A percentile compares a stretch with the other conserved stretches of the same genome.
Evolutionary conservation across 1,140 invertebrate genomes (phyloP).

Genomic region (Drosophila pseudoobscura): DNA sequence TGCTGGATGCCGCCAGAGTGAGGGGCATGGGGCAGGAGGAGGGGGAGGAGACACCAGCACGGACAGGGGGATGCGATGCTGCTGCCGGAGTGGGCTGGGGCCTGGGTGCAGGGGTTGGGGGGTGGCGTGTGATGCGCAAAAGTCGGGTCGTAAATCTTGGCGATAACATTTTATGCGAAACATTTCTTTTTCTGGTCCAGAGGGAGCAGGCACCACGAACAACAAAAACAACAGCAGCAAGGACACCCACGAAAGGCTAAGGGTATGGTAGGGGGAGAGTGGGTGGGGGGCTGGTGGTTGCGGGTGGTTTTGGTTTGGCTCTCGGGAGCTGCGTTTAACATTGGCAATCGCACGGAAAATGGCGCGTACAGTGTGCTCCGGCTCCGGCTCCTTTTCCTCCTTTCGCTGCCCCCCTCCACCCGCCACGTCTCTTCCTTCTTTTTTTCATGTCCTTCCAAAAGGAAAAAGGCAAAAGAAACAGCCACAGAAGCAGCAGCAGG

Average conservation of each 20-base stretch:
- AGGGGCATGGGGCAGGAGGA: background rate
- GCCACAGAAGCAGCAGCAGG: slow-evolving; percentile 12
- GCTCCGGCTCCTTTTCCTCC: slow-evolving; percentile 33
- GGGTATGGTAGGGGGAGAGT: background rate
- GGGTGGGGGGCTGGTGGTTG: slow-evolving; percentile 22
- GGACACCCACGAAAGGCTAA: slow-evolving; percentile 59
- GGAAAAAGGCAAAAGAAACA: slow-evolving; percentile 31
- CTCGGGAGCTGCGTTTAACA: slow-evolving; percentile 71
- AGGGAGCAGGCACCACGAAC: slow-evolving; percentile 58
- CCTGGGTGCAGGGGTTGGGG: slow-evolving; percentile 13
- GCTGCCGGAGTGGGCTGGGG: slow-evolving; percentile 10
- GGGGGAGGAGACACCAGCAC: background rate
- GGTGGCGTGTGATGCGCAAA: slow-evolving; percentile 83
- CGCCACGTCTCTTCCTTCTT: slow-evolving; percentile 4
- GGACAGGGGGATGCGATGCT: too few species aligned
- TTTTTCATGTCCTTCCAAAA: slow-evolving; percentile 54
- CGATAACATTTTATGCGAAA: slow-evolving; percentile 84
- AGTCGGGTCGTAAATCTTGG: slow-evolving; percentile 84
- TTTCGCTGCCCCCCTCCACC: background rate
- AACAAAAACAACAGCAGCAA: slow-evolving; percentile 56
- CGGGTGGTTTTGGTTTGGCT: slow-evolving; percentile 56
- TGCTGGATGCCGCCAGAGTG: slow-evolving; percentile 60
- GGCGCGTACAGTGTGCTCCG: slow-evolving; percentile 78
- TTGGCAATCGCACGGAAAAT: slow-evolving; percentile 80
- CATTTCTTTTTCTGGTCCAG: slow-evolving; percentile 83